Conservation (phyloP, 2,888 invertebrate species). For the Ormyrus labotus region DNA sequence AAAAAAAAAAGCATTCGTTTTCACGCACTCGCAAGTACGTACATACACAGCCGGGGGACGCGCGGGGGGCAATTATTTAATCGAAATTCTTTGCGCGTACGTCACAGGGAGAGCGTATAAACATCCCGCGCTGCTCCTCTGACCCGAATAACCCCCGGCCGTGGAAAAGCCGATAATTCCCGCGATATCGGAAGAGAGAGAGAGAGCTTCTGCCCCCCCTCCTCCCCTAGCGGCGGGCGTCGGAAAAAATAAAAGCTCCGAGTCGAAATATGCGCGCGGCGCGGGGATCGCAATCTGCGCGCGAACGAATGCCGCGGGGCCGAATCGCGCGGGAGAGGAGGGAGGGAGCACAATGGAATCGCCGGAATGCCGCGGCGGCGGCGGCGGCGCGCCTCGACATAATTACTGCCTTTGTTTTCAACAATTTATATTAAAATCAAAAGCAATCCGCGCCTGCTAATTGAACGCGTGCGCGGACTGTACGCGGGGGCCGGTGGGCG, state of each 20-base stretch:
- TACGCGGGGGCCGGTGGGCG: no score
- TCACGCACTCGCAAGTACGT: background rate
- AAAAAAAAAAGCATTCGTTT: background rate
- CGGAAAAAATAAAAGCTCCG: background rate
- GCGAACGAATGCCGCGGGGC: constrained; percentile 26
- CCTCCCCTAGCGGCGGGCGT: background rate
- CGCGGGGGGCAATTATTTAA: background rate
- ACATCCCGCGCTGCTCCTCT: background rate
- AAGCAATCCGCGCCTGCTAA: constrained; percentile 69
- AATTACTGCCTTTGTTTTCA: constrained; percentile 72
- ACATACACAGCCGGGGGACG: no score
- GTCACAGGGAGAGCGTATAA: background rate
- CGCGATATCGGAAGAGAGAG: background rate
- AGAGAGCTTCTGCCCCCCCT: background rate
- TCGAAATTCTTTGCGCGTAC: constrained; percentile 1
- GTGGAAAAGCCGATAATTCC: background rate
- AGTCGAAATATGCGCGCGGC: background rate
- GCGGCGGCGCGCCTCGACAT: constrained; percentile 59
- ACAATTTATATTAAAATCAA: constrained; percentile 74
- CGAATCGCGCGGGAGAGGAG: background rate
- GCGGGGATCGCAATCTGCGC: constrained; percentile 32
- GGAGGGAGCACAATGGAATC: constrained; percentile 20
- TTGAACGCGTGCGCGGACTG: constrained; percentile 65
- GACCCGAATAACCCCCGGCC: constrained; percentile 12
- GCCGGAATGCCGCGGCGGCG: constrained; percentile 33